phyloP scores from a whole-genome alignment of 2,113 vertebrate species.

The Sinocyclocheilus maitianheensis region DNA sequence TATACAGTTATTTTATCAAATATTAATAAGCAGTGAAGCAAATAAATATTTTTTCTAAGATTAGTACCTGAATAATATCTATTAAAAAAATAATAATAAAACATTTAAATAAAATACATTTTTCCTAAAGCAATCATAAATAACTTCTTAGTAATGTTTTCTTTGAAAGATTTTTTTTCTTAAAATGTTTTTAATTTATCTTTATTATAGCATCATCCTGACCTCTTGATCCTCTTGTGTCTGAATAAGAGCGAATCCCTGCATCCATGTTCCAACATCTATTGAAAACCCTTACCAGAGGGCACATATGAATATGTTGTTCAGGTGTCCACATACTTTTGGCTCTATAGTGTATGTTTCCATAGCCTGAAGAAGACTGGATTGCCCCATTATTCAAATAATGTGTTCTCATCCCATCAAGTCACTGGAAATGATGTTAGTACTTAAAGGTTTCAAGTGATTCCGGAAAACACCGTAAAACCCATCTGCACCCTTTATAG shows the following conservation, averaged over 20 bases:
- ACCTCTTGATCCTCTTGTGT: background rate
- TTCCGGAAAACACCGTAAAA: slow-evolving; percentile 14
- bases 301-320: background rate
- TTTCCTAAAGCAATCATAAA: background rate
- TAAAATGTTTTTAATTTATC: too few relatives aligned
- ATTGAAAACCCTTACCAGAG: background rate
- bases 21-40: background rate
- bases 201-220: background rate
- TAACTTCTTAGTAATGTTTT: background rate
- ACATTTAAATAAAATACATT: background rate
- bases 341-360: background rate
- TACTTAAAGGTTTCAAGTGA: background rate
- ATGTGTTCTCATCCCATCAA: background rate
- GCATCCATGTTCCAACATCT: background rate
- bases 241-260: background rate
- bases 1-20: background rate
- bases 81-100: background rate
- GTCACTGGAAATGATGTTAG: background rate
- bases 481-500: slow-evolving; percentile 19
- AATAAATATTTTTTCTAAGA: background rate
- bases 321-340: background rate
- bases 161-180: background rate
- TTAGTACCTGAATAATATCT: background rate
- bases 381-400: background rate
- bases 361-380: background rate